These are phyloP conservation scores for Artemia franciscana DNA, from an alignment of 1,140 invertebrate species.

Conservation along the genomic window DNA sequence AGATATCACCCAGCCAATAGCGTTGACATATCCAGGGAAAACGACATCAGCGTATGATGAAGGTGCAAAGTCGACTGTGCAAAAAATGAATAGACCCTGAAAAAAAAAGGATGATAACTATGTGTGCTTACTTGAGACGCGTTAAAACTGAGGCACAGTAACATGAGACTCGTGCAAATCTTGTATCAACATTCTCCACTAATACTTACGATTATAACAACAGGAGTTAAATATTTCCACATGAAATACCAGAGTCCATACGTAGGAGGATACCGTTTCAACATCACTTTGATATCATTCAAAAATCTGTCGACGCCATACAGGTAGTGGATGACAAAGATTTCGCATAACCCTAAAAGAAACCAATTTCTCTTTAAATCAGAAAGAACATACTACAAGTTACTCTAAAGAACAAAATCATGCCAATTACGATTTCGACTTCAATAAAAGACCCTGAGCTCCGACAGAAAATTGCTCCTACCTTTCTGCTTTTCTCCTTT, in stretches of 20 bases:
- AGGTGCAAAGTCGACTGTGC: conserved; percentile 55
- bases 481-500: too few relatives aligned
- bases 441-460: too few relatives aligned
- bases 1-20: conserved; percentile 49
- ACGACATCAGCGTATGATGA: conserved; percentile 42
- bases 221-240: conserved; percentile 54
- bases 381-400: too few relatives aligned
- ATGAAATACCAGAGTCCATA: conserved; percentile 55
- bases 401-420: too few relatives aligned
- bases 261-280: conserved; percentile 37
- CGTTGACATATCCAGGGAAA: conserved; percentile 50
- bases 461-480: too few relatives aligned
- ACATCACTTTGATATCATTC: conserved; percentile 52
- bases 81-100: conserved; percentile 54
- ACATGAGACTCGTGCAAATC: too few relatives aligned
- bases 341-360: conserved; percentile 30
- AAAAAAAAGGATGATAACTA: conserved; percentile 17
- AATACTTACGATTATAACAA: conserved; percentile 33
- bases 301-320: conserved; percentile 58
- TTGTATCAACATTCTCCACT: neutral
- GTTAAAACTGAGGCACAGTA: neutral
- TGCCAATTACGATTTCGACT: too few relatives aligned
- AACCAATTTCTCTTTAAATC: too few relatives aligned
- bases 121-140: too few relatives aligned
- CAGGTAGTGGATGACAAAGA: conserved; percentile 51